Evolutionary conservation across 1,140 invertebrate species (phyloP).

Genomic region (Papilio polytes): DNA sequence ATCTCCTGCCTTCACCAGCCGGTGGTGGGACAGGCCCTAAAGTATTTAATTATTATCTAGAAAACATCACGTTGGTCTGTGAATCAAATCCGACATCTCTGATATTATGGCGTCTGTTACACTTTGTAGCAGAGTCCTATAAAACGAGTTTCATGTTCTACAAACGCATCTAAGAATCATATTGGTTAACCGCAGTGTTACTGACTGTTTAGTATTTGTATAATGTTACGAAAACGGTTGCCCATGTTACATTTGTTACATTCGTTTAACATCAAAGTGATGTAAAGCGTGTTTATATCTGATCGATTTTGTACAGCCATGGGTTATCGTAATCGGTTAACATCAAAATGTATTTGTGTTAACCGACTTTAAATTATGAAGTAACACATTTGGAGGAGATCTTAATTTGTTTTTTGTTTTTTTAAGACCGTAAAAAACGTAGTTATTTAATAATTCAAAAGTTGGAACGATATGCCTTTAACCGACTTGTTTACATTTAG

Average conservation of each 20-base stretch:
- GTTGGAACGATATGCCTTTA: neutral
- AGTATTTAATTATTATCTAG: too few species aligned
- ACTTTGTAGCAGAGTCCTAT: neutral
- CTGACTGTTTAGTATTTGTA: conserved; percentile 25
- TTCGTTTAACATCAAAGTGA: conserved; percentile 7
- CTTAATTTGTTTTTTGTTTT: too few species aligned
- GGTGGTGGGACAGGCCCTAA: too few species aligned
- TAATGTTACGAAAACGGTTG: neutral
- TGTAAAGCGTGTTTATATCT: neutral
- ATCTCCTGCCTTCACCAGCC: too few species aligned
- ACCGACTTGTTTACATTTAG: neutral
- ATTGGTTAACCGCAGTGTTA: conserved; percentile 16
- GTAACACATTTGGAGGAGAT: neutral
- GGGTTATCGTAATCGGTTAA: neutral
- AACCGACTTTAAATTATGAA: neutral
- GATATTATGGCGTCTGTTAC: neutral
- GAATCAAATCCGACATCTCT: too few species aligned
- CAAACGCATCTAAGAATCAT: neutral
- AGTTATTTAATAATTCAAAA: too few species aligned
- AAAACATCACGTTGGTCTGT: too few species aligned
- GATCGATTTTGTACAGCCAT: neutral
- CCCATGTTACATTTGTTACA: neutral
- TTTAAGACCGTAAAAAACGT: too few species aligned
- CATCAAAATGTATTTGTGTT: neutral
- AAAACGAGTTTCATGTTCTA: neutral